Conservation (phyloP, 2,888 invertebrate species). For the Drosophila setosimentum region DNA sequence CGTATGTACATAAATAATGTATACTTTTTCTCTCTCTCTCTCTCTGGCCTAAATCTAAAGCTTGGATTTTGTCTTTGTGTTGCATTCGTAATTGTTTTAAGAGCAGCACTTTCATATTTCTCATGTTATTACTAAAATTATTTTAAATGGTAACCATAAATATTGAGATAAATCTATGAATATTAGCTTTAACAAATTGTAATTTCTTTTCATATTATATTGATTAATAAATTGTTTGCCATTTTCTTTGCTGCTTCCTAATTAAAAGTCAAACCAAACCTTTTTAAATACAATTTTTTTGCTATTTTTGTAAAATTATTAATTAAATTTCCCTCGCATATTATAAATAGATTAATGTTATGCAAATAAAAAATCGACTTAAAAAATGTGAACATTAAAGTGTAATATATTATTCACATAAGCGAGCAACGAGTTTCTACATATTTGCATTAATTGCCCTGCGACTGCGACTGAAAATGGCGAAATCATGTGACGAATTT, state of each 20-base stretch:
- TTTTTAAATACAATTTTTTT: conserved; percentile 8
- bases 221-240: conserved; percentile 13
- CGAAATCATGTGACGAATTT: conserved; percentile 63
- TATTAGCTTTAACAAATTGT: not conserved
- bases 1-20: conserved; percentile 1
- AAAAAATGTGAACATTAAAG: conserved; percentile 8
- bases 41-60: not conserved
- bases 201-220: conserved; percentile 5
- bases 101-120: not conserved
- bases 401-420: conserved; percentile 19
- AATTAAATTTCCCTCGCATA: conserved; percentile 38
- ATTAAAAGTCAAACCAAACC: not conserved
- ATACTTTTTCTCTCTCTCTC: not conserved
- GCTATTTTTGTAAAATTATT: conserved; percentile 23
- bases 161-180: not conserved
- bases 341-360: conserved; percentile 46
- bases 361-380: conserved; percentile 10
- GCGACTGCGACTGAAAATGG: conserved; percentile 31
- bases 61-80: not conserved
- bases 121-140: not conserved
- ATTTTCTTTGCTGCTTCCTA: not conserved
- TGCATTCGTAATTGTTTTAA: not conserved
- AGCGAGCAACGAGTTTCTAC: conserved; percentile 19
- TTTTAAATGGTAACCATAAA: not conserved
- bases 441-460: conserved; percentile 46